Percentiles rank a stretch among this genome's conserved stretches.
These are phyloP conservation scores for Standfussiana lucernea DNA, from an alignment of 2,888 invertebrate genomes.

Conservation along the genomic window DNA sequence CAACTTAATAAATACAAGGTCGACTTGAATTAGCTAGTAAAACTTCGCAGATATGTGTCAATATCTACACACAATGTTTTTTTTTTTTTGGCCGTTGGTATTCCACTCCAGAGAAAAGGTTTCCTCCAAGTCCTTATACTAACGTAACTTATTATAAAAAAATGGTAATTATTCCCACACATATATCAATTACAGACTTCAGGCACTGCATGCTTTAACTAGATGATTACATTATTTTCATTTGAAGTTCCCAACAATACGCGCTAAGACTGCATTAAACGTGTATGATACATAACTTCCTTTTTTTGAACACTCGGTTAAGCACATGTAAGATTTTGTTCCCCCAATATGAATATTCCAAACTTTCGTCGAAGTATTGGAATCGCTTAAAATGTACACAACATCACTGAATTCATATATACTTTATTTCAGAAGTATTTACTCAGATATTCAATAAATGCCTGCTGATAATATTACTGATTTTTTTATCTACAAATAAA, in stretches of 20 bases:
- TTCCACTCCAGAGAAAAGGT: no score
- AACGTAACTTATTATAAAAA: no score
- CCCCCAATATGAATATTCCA: constrained; percentile 5
- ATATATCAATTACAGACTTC: not conserved
- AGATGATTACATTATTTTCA: not conserved
- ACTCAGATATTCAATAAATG: not conserved
- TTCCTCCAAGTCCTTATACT: not conserved
- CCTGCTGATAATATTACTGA: not conserved
- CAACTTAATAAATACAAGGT: not conserved
- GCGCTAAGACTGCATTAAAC: constrained; percentile 80
- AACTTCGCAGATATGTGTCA: not conserved
- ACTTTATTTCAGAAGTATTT: not conserved
- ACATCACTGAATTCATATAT: no score
- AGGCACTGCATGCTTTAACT: not conserved
- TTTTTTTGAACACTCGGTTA: constrained; percentile 17
- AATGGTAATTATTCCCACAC: not conserved
- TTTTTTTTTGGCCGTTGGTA: no score
- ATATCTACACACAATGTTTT: no score
- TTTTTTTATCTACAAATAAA: not conserved
- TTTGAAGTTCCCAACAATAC: constrained; percentile 70
- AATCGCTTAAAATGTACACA: not conserved
- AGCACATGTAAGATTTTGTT: not conserved
- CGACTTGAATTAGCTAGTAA: not conserved
- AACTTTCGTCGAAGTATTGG: constrained; percentile 11
- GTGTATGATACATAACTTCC: constrained; percentile 77